Evolutionary conservation across 2,888 invertebrate genomes (phyloP).

Genomic region (Pecten maximus): DNA sequence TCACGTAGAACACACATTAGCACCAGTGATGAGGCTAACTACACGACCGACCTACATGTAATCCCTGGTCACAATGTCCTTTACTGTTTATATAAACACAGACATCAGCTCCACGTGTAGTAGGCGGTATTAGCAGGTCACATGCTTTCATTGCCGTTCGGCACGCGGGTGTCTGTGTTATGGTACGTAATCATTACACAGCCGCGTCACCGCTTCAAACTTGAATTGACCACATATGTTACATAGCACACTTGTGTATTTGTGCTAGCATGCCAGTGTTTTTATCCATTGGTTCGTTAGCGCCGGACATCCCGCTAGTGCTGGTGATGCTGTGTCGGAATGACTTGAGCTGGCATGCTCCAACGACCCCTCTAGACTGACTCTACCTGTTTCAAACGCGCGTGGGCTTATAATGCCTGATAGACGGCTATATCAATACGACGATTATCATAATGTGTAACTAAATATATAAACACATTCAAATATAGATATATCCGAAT

Average conservation of each 20-base stretch:
- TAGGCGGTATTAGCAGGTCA: background rate
- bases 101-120: background rate
- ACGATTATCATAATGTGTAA: no score
- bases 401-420: no score
- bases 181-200: background rate
- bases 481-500: no score
- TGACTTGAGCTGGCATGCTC: background rate
- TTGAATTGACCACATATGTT: background rate
- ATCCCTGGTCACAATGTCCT: background rate
- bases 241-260: background rate
- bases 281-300: background rate
- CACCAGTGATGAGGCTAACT: background rate
- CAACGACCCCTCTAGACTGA: background rate
- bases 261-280: background rate
- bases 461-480: no score
- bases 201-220: background rate
- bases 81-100: background rate
- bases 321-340: background rate
- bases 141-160: background rate
- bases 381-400: background rate
- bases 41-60: background rate
- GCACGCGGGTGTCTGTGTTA: background rate
- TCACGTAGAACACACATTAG: background rate
- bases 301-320: background rate
- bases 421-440: no score